Conservation (phyloP, 2,797 vertebrate species). For the Cyprinella venusta region DNA sequence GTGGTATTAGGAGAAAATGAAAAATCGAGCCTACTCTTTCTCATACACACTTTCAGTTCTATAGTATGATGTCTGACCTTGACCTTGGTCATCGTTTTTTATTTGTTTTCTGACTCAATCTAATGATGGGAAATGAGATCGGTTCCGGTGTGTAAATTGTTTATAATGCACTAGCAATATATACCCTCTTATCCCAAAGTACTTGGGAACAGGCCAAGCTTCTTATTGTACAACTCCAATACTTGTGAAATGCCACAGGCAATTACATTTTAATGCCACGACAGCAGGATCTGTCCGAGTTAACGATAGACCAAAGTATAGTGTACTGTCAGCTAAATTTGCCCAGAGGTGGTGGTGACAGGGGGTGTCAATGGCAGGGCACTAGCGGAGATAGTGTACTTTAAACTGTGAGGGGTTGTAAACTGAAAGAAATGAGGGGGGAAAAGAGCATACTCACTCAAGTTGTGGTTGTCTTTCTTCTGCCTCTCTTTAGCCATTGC, state of each 20-base stretch:
- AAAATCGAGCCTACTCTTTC: background rate
- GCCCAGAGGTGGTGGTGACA: constrained; percentile 42
- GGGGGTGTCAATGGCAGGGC: constrained; percentile 40
- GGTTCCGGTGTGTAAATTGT: background rate
- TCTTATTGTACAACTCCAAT: constrained; percentile 52
- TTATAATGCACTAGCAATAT: constrained; percentile 50
- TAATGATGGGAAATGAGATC: constrained; percentile 5
- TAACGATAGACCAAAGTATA: constrained; percentile 79
- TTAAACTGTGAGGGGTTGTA: constrained; percentile 53
- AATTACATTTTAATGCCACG: constrained; percentile 76
- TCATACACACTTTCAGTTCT: background rate
- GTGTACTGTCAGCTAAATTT: constrained; percentile 76
- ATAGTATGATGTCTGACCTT: background rate
- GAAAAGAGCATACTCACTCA: constrained; percentile 83
- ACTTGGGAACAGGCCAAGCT: constrained; percentile 37
- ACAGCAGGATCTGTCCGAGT: constrained; percentile 77
- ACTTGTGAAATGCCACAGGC: constrained; percentile 69
- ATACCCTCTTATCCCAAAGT: constrained; percentile 1
- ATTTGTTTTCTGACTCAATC: constrained; percentile 10
- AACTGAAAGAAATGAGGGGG: constrained; percentile 28
- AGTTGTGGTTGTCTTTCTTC: constrained; percentile 99
- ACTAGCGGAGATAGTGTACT: constrained; percentile 52
- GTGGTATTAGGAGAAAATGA: background rate
- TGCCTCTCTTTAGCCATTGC: constrained; percentile 95
- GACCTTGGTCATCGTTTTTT: background rate